A percentile compares a stretch with the other conserved stretches of the same genome.
These are phyloP conservation scores for Pyrgilauda ruficollis DNA, from an alignment of 2,113 vertebrate species.

Conservation along the genomic window DNA sequence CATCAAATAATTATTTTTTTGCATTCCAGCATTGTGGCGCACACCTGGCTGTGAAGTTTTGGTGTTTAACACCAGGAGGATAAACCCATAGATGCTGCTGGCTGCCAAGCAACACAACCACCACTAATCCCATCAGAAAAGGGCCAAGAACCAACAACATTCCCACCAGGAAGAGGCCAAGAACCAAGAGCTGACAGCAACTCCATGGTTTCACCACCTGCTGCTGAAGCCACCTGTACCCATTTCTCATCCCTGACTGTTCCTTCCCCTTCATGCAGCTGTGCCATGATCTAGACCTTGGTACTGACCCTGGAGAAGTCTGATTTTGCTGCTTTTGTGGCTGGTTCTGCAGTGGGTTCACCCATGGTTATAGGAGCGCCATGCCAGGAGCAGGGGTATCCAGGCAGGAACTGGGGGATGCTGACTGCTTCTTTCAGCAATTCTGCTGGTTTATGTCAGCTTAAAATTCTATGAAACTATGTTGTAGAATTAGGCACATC, in stretches of 20 bases:
- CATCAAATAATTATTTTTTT: background rate
- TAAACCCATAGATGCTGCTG: background rate
- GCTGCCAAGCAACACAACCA: background rate
- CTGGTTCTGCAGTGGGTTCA: background rate
- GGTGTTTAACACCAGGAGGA: background rate
- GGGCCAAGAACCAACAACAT: background rate
- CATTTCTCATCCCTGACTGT: background rate
- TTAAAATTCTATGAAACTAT: background rate
- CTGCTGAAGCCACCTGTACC: background rate
- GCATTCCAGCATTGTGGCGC: background rate
- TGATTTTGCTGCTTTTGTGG: background rate
- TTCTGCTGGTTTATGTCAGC: background rate
- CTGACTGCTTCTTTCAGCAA: background rate
- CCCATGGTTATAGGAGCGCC: background rate
- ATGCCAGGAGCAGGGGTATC: background rate
- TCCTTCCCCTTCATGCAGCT: background rate
- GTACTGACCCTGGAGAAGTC: background rate
- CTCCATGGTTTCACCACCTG: background rate
- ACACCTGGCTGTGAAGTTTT: background rate
- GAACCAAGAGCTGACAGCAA: background rate
- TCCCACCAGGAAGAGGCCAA: background rate
- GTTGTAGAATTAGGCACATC: background rate
- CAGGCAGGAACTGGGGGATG: background rate
- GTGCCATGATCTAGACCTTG: background rate
- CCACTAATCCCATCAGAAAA: background rate